These are phyloP conservation scores for Mactromeris polynyma DNA, from an alignment of 2,888 invertebrate genomes.

Conservation along the genomic window DNA sequence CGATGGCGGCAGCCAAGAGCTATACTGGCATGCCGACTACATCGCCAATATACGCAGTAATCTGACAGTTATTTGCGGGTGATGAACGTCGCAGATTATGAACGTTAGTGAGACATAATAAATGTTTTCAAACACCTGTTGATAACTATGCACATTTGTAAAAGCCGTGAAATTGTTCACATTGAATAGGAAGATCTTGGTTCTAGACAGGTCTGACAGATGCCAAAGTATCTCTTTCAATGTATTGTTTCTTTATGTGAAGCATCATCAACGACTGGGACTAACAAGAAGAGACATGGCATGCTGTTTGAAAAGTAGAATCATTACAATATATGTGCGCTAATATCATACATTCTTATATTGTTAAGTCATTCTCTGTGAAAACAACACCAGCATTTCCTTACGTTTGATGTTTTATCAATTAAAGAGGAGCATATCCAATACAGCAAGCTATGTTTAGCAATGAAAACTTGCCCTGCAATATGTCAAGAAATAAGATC, in stretches of 20 bases:
- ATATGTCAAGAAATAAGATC: neutral
- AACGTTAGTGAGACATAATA: conserved; percentile 55
- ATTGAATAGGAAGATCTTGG: conserved; percentile 20
- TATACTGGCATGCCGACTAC: conserved; percentile 27
- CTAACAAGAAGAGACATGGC: neutral
- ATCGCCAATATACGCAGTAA: conserved; percentile 59
- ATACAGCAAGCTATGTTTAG: neutral
- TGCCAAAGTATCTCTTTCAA: conserved; percentile 31
- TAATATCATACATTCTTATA: neutral
- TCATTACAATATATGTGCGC: neutral
- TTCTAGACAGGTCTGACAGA: neutral
- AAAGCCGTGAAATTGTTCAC: conserved; percentile 48
- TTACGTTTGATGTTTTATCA: neutral
- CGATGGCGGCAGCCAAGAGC: conserved; percentile 31
- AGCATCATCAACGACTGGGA: neutral
- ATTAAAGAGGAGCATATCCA: neutral
- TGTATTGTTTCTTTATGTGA: neutral
- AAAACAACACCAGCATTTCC: neutral
- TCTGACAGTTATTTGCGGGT: conserved; percentile 62
- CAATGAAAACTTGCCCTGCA: neutral
- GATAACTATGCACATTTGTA: conserved; percentile 42
- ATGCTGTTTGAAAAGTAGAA: neutral
- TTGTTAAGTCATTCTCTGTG: neutral
- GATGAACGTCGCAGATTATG: conserved; percentile 55
- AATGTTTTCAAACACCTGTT: conserved; percentile 62